Evolutionary conservation across 2,797 vertebrate genomes (phyloP), one percentile per base, ranked within the genome.

Genomic region (Perodicticus potto): DNA sequence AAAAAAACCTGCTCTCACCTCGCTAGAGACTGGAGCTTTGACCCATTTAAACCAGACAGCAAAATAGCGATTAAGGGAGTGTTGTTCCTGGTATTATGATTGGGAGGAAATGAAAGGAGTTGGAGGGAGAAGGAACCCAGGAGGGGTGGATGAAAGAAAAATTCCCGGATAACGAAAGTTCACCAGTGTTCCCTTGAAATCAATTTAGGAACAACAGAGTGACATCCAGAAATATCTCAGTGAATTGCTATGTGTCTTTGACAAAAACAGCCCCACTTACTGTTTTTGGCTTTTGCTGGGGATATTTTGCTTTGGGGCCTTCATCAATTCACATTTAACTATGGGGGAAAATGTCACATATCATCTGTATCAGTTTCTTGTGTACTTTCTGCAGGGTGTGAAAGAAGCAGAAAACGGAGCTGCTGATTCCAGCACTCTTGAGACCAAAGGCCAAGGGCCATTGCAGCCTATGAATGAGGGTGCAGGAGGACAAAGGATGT

Each of bases 1-100:
- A 85, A 94, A 96, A 84, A 92, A 61, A 91, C 40, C 87, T 73
- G 73, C 57, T 89, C 77, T 95, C 95, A 53, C 93, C 94, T 86
- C 61, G 29, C 85, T 89, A 86, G 10, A 63, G 76, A 37, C 63
- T 87, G 67, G 65, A 76, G 19, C 40, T 84, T 67, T 96, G 90
- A 93, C 89, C 84, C 73, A 87, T 63, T 95, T 85, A 90, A 92
- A 43, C 10, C 80, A 89, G 92, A 91, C 53, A 85, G 91, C 55
- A 91, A 94, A 96, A 96, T 29, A 65, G n/a, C 11, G 5, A 87
- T 77, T 77, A 78, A 85, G 61, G 25, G 84, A 74, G 17, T 89
- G 37, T 76, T 67, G 17, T 55, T 76, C 65, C 22, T 86, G 55
- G 77, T 95, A 65, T 87, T 94, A 94, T 82, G 76, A 55, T 73